Conservation (phyloP, 2,888 invertebrate species). For the Cartodere bifasciata region DNA sequence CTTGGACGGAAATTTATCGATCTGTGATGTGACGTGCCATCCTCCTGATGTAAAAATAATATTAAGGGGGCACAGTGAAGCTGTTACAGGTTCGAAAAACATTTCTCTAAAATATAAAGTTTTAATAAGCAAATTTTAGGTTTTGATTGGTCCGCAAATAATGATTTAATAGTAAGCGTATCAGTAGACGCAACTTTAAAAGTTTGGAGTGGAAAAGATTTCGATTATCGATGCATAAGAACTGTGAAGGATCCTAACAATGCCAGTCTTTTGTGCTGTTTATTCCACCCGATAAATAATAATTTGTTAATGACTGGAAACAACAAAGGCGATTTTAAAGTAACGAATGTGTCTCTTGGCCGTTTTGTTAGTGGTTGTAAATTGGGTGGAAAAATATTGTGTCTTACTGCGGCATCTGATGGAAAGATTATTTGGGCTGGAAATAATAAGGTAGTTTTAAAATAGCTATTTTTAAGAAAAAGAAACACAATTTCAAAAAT, state of each 20-base stretch:
- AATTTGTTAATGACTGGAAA: conserved; percentile 79
- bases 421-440: conserved; percentile 74
- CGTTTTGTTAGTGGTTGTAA: no score
- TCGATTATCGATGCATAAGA: conserved; percentile 48
- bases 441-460: conserved; percentile 49
- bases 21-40: conserved; percentile 61
- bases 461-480: not conserved
- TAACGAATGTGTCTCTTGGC: no score
- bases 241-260: conserved; percentile 49
- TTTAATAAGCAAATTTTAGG: conserved; percentile 32
- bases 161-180: conserved; percentile 69
- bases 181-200: conserved; percentile 61
- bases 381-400: conserved; percentile 28
- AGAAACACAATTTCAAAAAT: conserved; percentile 2
- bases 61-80: conserved; percentile 61
- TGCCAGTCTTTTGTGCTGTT: conserved; percentile 55
- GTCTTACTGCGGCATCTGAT: conserved; percentile 64
- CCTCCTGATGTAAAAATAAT: conserved; percentile 60
- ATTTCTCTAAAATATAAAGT: conserved; percentile 4
- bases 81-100: conserved; percentile 53
- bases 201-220: conserved; percentile 44
- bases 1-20: conserved; percentile 63
- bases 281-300: conserved; percentile 75
- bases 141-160: conserved; percentile 77
- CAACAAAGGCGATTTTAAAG: no score